Percentiles rank a stretch among this genome's conserved stretches.
Conservation (phyloP, 2,113 vertebrate genomes). For the Lepus timidus region DNA sequence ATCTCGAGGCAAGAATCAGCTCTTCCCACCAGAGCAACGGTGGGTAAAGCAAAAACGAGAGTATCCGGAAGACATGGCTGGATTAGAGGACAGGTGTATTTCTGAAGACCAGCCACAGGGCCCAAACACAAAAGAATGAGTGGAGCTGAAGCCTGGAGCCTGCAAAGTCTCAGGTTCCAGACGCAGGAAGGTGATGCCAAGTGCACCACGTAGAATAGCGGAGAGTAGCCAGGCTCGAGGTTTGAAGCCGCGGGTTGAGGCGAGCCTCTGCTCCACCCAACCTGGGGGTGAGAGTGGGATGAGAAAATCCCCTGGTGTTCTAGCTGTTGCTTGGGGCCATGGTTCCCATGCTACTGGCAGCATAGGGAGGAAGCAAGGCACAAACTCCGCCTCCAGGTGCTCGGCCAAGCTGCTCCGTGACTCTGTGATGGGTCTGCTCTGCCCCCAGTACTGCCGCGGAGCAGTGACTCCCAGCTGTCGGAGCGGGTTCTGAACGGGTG, state of each 20-base stretch:
- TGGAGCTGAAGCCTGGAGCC: not conserved
- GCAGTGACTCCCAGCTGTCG: accelerated
- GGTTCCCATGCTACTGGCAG: not conserved
- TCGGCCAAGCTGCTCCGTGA: not conserved
- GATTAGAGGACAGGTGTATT: not conserved
- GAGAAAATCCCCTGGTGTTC: not conserved
- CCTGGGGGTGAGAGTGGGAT: not conserved
- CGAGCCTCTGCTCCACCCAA: not conserved
- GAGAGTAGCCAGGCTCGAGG: not conserved
- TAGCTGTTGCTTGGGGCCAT: not conserved
- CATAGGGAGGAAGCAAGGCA: not conserved
- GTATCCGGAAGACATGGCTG: not conserved
- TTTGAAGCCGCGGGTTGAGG: not conserved
- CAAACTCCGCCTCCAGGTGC: not conserved
- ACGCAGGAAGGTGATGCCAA: not conserved
- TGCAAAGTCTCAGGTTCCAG: not conserved
- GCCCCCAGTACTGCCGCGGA: accelerated
- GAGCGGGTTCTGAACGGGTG: not conserved
- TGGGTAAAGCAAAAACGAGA: not conserved
- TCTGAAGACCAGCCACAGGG: constrained; percentile 34
- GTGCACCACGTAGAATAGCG: accelerated
- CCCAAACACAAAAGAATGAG: not conserved
- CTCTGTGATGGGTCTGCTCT: accelerated
- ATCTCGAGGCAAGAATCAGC: not conserved
- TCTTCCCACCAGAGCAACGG: not conserved